Evolutionary conservation across 2,113 vertebrate species (phyloP).

Genomic region (Pimephales promelas): DNA sequence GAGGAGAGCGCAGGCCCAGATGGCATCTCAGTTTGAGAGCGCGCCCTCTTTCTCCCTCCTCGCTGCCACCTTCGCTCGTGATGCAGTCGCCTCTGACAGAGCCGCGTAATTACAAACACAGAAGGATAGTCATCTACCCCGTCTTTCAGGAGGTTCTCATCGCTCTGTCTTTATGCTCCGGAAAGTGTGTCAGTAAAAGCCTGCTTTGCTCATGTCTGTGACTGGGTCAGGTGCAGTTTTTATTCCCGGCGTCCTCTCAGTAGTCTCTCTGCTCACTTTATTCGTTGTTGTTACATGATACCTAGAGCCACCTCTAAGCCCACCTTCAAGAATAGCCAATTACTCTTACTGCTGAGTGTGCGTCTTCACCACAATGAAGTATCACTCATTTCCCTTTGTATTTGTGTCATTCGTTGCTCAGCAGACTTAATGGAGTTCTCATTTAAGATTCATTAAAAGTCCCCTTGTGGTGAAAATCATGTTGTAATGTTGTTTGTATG

Average conservation of each 20-base stretch:
- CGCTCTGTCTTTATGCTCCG: slow-evolving; percentile 33
- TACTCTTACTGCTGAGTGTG: neutral
- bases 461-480: too few species aligned
- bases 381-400: neutral
- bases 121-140: slow-evolving; percentile 56
- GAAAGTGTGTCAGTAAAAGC: slow-evolving; percentile 23
- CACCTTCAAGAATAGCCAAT: slow-evolving; percentile 8
- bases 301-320: neutral
- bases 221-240: slow-evolving; percentile 21
- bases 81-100: slow-evolving; percentile 53
- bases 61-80: slow-evolving; percentile 43
- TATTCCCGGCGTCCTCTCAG: neutral
- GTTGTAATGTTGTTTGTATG: too few species aligned
- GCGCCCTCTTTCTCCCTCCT: slow-evolving; percentile 46
- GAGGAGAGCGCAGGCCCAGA: slow-evolving; percentile 59
- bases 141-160: slow-evolving; percentile 43
- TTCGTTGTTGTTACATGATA: slow-evolving; percentile 25
- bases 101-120: slow-evolving; percentile 65
- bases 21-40: slow-evolving; percentile 62
- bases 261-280: slow-evolving; percentile 6
- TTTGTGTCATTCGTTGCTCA: neutral
- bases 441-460: neutral
- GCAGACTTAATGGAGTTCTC: neutral
- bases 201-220: neutral
- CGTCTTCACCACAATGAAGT: neutral